Evolutionary conservation across 1,140 invertebrate species (phyloP).

Genomic region (Stegodyphus mimosarum): DNA sequence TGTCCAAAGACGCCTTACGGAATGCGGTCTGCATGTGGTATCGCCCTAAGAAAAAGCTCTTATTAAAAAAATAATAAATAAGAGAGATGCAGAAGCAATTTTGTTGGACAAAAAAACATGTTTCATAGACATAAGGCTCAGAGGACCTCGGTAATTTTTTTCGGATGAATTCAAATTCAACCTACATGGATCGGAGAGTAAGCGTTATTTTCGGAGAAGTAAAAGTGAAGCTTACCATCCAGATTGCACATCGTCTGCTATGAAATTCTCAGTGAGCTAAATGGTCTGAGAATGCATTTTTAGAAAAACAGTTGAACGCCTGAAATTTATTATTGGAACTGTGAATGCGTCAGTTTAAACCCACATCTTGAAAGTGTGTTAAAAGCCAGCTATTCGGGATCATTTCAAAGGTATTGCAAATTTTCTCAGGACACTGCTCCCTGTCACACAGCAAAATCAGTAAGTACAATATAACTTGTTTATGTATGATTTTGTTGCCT

Average conservation of each 20-base stretch:
- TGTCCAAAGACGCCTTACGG: neutral
- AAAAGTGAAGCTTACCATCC: neutral
- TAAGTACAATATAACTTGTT: constrained; percentile 17
- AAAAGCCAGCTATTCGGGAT: neutral
- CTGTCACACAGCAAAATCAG: constrained; percentile 13
- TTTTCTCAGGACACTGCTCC: neutral
- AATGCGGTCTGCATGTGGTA: neutral
- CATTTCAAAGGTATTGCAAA: neutral
- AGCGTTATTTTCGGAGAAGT: neutral
- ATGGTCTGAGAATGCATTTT: constrained; percentile 8
- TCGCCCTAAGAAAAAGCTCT: neutral
- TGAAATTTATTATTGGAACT: constrained; percentile 12
- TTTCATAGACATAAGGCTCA: neutral
- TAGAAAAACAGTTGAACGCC: neutral
- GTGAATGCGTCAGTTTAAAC: constrained; percentile 10
- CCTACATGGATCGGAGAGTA: constrained; percentile 6
- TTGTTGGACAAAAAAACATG: neutral
- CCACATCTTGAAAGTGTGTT: neutral
- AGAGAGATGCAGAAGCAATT: neutral
- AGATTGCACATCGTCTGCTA: constrained; percentile 6
- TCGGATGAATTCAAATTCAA: constrained; percentile 17
- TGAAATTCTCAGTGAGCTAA: neutral
- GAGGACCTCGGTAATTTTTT: neutral
- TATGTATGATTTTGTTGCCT: constrained; percentile 4
- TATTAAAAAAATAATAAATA: neutral